Conservation (phyloP, 1,140 invertebrate species). For the Bradysia coprophila region DNA sequence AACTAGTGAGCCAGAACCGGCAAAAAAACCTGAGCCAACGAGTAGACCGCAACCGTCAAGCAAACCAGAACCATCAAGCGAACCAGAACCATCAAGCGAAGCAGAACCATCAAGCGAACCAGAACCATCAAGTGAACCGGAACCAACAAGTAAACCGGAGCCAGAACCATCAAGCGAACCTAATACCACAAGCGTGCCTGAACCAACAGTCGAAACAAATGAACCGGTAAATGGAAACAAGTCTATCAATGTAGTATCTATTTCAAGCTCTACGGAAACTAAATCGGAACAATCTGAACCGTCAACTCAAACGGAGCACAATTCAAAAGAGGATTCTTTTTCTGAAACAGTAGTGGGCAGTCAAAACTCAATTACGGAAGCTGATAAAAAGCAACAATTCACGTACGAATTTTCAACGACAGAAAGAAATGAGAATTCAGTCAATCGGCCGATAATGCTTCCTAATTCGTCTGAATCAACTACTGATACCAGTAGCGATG, state of each 20-base stretch:
- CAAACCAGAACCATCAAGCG: slow-evolving; percentile 9
- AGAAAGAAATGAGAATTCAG: background rate
- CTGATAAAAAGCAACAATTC: background rate
- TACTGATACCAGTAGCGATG: background rate
- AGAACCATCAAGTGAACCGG: slow-evolving; percentile 2
- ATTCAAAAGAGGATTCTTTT: background rate
- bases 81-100: slow-evolving; percentile 3
- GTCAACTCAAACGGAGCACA: slow-evolving; percentile 5
- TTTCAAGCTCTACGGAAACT: too few relatives aligned
- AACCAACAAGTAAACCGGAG: slow-evolving; percentile 10
- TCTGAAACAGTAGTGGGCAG: slow-evolving; percentile 8
- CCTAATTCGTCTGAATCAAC: too few relatives aligned
- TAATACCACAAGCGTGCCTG: too few relatives aligned
- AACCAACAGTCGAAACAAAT: slow-evolving; percentile 5
- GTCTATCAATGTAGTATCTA: too few relatives aligned
- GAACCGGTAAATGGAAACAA: too few relatives aligned
- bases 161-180: slow-evolving; percentile 16
- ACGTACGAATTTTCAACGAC: background rate
- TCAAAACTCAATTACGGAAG: background rate
- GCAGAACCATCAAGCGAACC: slow-evolving; percentile 8
- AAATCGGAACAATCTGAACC: too few relatives aligned
- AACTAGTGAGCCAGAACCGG: slow-evolving; percentile 11
- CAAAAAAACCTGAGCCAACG: slow-evolving; percentile 10
- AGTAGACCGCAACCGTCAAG: slow-evolving; percentile 4
- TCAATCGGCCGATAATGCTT: background rate